Conservation (phyloP, 2,888 invertebrate species). For the Phaonia tiefii region DNA sequence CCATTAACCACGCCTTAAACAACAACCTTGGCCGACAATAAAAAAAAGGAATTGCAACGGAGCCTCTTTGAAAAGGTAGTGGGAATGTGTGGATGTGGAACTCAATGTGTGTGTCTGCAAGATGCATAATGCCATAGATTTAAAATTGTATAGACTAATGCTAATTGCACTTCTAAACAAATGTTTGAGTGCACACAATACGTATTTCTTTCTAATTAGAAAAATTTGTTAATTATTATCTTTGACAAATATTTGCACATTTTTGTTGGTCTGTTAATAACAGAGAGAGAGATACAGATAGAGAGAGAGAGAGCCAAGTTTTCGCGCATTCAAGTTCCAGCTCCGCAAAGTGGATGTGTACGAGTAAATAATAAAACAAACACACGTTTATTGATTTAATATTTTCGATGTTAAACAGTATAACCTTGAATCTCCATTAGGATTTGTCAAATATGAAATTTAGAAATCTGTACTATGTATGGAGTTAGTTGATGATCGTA, state of each 20-base stretch:
- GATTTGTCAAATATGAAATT: not conserved
- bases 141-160: not conserved
- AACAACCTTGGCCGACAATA: no score
- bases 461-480: no score
- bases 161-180: slow-evolving; percentile 7
- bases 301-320: not conserved
- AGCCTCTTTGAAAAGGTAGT: slow-evolving; percentile 27
- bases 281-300: not conserved
- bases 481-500: no score
- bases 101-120: not conserved
- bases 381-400: no score
- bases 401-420: not conserved
- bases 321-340: no score
- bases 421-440: slow-evolving; percentile 1
- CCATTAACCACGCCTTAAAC: no score
- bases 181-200: not conserved
- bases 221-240: slow-evolving; percentile 3
- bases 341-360: no score
- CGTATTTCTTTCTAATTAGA: slow-evolving; percentile 2
- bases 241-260: not conserved
- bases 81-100: no score
- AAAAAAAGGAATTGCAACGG: no score
- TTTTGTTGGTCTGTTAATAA: not conserved
- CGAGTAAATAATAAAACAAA: no score
- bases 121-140: not conserved